A percentile compares a stretch with the other conserved stretches of the same genome.
Evolutionary conservation across 2,888 invertebrate genomes (phyloP).

Genomic region (Caenorhabditis sulstoni): DNA sequence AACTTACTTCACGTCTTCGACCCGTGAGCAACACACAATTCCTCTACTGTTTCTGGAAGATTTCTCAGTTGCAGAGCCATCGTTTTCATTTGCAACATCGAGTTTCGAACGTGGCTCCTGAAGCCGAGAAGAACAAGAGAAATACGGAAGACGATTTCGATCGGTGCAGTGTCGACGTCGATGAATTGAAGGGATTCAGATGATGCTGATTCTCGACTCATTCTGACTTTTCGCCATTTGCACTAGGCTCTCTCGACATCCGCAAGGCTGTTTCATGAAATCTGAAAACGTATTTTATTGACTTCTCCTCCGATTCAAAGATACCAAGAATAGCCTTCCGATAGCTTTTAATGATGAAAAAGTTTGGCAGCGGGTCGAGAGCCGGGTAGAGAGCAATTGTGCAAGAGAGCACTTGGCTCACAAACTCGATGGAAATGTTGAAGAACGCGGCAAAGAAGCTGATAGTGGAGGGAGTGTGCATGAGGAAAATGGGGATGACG

Average conservation of each 20-base stretch:
- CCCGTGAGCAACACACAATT: conserved; percentile 1
- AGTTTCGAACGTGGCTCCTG: conserved; percentile 27
- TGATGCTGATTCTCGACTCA: not conserved
- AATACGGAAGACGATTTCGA: not conserved
- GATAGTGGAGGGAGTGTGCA: conserved; percentile 28
- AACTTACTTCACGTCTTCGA: conserved; percentile 34
- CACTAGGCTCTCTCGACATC: not conserved
- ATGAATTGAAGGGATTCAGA: conserved; percentile 9
- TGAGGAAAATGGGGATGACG: conserved; percentile 34
- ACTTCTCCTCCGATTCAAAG: not conserved
- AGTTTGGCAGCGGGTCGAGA: conserved; percentile 38
- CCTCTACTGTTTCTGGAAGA: no score
- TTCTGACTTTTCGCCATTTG: no score
- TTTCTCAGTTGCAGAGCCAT: conserved; percentile 23
- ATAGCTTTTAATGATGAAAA: conserved; percentile 43
- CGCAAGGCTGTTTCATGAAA: not conserved
- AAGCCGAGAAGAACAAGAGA: not conserved
- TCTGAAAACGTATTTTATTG: conserved; percentile 7
- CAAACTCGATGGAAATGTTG: conserved; percentile 4
- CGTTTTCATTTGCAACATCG: conserved; percentile 36
- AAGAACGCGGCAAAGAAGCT: conserved; percentile 7
- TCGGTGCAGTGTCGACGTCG: conserved; percentile 16
- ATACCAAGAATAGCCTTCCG: conserved; percentile 24
- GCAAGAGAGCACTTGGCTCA: conserved; percentile 10
- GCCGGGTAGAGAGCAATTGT: conserved; percentile 37